phyloP scores from a whole-genome alignment of 2,797 vertebrate genomes.

The Cynopterus sphinx region DNA sequence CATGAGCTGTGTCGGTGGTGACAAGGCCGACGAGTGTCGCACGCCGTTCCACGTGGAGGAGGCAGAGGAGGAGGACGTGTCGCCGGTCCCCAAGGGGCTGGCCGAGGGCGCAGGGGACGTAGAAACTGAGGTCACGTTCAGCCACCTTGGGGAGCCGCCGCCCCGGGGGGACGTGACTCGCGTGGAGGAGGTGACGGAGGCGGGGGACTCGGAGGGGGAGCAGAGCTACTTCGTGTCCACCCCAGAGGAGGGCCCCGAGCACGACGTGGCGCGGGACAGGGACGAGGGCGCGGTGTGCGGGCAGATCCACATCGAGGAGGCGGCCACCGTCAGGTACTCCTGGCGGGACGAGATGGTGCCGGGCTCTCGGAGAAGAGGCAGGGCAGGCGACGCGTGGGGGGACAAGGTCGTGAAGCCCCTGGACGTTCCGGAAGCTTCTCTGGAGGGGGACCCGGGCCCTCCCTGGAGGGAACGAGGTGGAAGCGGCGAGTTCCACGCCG shows the following conservation, averaged over 20 bases:
- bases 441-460: constrained; percentile 55
- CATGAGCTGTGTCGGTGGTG: constrained; percentile 84
- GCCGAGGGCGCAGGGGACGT: constrained; percentile 66
- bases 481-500: constrained; percentile 82
- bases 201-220: constrained; percentile 89
- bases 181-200: constrained; percentile 86
- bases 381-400: neutral
- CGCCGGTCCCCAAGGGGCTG: constrained; percentile 66
- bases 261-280: constrained; percentile 80
- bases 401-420: constrained; percentile 71
- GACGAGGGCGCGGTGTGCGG: constrained; percentile 91
- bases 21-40: constrained; percentile 81
- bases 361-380: constrained; percentile 78
- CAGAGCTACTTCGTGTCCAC: constrained; percentile 96
- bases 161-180: constrained; percentile 63
- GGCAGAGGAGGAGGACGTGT: constrained; percentile 88
- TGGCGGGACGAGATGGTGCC: constrained; percentile 89
- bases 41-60: constrained; percentile 93
- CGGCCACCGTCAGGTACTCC: constrained; percentile 87
- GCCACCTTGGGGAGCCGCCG: too few species aligned
- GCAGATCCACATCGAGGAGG: constrained; percentile 89
- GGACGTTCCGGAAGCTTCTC: constrained; percentile 68
- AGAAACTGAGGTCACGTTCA: constrained; percentile 42
- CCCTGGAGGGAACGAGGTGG: constrained; percentile 81
- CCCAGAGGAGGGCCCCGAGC: constrained; percentile 81